These are phyloP conservation scores for Vicugna pacos DNA, from an alignment of 2,113 vertebrate species.

Conservation along the genomic window DNA sequence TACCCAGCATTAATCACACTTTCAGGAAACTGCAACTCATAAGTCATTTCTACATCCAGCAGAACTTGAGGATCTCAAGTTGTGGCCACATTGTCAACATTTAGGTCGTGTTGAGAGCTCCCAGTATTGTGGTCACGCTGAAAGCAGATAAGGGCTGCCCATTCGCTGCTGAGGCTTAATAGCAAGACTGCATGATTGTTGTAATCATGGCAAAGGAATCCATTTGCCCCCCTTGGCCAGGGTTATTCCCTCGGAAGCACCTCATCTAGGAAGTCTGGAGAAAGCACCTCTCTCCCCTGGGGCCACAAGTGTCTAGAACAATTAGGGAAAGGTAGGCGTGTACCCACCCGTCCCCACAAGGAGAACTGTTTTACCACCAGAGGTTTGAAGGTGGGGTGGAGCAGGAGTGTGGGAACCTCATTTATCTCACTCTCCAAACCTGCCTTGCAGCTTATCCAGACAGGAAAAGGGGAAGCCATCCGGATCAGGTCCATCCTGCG, in stretches of 20 bases:
- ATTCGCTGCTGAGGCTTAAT: neutral
- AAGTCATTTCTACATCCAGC: neutral
- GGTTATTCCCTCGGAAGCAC: neutral
- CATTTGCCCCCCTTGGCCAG: neutral
- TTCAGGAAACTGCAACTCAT: neutral
- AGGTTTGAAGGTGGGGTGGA: neutral
- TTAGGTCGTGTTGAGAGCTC: neutral
- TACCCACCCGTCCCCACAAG: neutral
- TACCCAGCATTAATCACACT: neutral
- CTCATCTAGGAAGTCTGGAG: neutral
- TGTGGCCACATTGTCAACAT: neutral
- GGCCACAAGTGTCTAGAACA: neutral
- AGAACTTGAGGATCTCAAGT: neutral
- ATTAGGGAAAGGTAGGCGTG: neutral
- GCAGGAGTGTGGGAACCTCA: rapidly evolving
- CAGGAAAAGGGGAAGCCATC: slow-evolving; percentile 99
- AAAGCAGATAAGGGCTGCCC: neutral
- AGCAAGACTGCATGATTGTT: no score
- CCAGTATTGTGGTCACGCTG: neutral
- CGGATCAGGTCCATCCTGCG: slow-evolving; percentile 97
- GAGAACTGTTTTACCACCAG: neutral
- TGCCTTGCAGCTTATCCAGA: slow-evolving; percentile 95
- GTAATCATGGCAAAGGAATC: neutral
- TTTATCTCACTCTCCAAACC: neutral
- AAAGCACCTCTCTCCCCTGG: neutral